phyloP scores from a whole-genome alignment of 2,113 vertebrate genomes.

The Python bivittatus region DNA sequence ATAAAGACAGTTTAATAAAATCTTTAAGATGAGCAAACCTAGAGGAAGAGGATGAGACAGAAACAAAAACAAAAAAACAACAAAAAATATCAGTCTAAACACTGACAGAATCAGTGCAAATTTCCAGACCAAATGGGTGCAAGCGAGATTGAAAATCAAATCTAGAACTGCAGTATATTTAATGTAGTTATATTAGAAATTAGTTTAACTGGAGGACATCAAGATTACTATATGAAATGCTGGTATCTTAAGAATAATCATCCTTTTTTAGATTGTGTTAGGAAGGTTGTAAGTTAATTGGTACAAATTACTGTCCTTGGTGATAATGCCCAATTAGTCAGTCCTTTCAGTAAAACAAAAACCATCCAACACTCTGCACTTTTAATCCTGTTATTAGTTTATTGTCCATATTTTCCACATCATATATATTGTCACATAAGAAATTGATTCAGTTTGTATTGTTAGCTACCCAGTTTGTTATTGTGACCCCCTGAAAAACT shows the following conservation, averaged over 20 bases:
- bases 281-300: not conserved
- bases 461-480: not conserved
- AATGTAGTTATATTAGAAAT: not conserved
- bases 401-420: not conserved
- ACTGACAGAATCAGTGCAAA: not conserved
- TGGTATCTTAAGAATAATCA: too few species aligned
- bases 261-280: not conserved
- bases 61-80: not conserved
- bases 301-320: not conserved
- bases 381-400: not conserved
- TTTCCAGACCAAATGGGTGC: not conserved
- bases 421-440: not conserved
- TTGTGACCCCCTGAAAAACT: not conserved
- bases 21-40: not conserved
- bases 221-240: not conserved
- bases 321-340: not conserved
- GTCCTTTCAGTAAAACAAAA: not conserved
- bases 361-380: not conserved
- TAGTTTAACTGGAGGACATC: not conserved
- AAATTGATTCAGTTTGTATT: not conserved
- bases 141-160: not conserved
- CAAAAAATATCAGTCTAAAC: not conserved
- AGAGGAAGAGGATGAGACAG: accelerated
- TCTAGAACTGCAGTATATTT: not conserved
- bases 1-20: not conserved